Evolutionary conservation across 2,797 vertebrate species (phyloP).

Genomic region (Phoeniculus purpureus): DNA sequence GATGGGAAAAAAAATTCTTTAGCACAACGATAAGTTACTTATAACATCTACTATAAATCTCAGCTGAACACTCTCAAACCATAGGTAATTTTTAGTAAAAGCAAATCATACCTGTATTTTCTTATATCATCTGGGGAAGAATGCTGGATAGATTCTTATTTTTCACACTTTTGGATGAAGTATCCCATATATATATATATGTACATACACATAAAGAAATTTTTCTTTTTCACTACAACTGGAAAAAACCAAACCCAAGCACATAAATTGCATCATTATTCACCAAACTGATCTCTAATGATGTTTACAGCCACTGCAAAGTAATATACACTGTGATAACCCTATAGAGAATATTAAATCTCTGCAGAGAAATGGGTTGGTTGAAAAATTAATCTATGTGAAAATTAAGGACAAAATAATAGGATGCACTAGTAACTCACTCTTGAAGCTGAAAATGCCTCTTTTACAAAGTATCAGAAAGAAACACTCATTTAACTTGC

Average conservation of each 20-base stretch:
- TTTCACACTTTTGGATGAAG: conserved; percentile 15
- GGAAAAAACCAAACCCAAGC: too few species aligned
- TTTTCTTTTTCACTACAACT: too few species aligned
- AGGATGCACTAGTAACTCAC: not conserved
- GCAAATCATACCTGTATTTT: conserved; percentile 37
- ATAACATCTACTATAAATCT: not conserved
- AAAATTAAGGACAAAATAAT: not conserved
- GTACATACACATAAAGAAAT: too few species aligned
- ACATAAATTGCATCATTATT: not conserved
- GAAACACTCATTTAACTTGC: not conserved
- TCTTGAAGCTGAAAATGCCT: not conserved
- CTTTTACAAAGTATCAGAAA: not conserved
- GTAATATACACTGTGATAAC: not conserved
- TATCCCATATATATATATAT: conserved; percentile 41
- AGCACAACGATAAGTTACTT: not conserved
- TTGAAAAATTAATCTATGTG: not conserved
- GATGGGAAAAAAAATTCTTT: not conserved
- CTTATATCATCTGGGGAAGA: conserved; percentile 1
- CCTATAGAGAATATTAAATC: not conserved
- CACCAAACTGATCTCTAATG: not conserved
- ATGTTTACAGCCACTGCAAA: not conserved
- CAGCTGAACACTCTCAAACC: not conserved
- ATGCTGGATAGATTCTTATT: conserved; percentile 21
- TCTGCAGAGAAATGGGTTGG: not conserved
- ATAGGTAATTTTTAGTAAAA: not conserved